Conservation (phyloP, 2,113 vertebrate genomes). For the Reinhardtius hippoglossoides region DNA sequence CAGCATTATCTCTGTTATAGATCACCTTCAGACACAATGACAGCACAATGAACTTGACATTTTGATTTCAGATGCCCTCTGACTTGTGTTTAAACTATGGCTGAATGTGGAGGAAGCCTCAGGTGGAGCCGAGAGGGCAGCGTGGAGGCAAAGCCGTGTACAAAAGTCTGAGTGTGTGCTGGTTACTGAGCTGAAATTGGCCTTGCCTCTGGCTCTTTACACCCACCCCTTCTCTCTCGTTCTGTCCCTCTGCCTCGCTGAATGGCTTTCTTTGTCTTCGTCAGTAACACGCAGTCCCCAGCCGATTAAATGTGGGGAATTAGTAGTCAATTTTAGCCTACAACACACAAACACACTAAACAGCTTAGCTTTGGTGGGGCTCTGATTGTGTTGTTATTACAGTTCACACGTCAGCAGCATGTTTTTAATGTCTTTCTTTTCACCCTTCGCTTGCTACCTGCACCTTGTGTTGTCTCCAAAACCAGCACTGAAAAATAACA, state of each 20-base stretch:
- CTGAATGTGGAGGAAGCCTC: constrained; percentile 57
- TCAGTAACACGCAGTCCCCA: constrained; percentile 82
- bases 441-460: constrained; percentile 18
- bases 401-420: constrained; percentile 72
- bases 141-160: constrained; percentile 61
- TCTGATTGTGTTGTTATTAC: constrained; percentile 77
- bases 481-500: constrained; percentile 30
- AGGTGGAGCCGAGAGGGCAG: constrained; percentile 51
- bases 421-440: constrained; percentile 55
- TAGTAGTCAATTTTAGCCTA: constrained; percentile 84
- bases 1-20: neutral
- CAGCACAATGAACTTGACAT: constrained; percentile 29
- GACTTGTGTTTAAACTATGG: constrained; percentile 37
- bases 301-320: constrained; percentile 86
- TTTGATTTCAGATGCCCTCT: constrained; percentile 32
- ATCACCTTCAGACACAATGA: neutral
- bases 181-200: constrained; percentile 74
- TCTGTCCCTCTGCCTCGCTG: constrained; percentile 67
- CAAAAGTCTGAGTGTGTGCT: constrained; percentile 75
- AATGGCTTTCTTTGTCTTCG: constrained; percentile 84
- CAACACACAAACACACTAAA: constrained; percentile 80
- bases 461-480: constrained; percentile 8
- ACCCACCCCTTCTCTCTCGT: constrained; percentile 68
- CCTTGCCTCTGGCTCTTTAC: constrained; percentile 74
- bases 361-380: constrained; percentile 72